These are phyloP conservation scores for Lagria hirta DNA, from an alignment of 2,888 invertebrate species.

Conservation along the genomic window DNA sequence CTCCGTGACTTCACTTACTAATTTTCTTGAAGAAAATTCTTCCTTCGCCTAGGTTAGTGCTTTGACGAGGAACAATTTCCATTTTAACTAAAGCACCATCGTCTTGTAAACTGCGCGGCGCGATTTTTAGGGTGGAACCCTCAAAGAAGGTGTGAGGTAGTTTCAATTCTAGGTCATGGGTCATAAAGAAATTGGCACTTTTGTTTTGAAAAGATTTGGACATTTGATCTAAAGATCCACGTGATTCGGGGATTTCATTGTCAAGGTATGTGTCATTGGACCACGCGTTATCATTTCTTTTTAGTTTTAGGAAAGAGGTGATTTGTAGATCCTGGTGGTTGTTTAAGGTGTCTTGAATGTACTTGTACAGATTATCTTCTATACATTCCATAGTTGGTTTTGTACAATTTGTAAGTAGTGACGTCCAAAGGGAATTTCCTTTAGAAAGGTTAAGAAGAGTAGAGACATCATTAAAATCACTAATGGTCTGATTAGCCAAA, in stretches of 20 bases:
- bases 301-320: slow-evolving; percentile 61
- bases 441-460: slow-evolving; percentile 42
- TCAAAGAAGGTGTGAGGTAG: slow-evolving; percentile 74
- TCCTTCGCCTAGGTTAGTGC: slow-evolving; percentile 51
- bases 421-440: slow-evolving; percentile 73
- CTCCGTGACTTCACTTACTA: slow-evolving; percentile 58
- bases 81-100: slow-evolving; percentile 75
- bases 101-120: slow-evolving; percentile 72
- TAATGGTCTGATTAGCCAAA: slow-evolving; percentile 46
- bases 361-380: slow-evolving; percentile 75
- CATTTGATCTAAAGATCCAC: slow-evolving; percentile 71
- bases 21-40: slow-evolving; percentile 71
- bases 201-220: slow-evolving; percentile 71
- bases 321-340: slow-evolving; percentile 47
- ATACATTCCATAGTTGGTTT: slow-evolving; percentile 72
- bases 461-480: slow-evolving; percentile 37
- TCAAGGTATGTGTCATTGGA: slow-evolving; percentile 54
- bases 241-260: slow-evolving; percentile 41
- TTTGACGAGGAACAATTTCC: slow-evolving; percentile 63
- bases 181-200: slow-evolving; percentile 67
- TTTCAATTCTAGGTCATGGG: slow-evolving; percentile 72
- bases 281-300: slow-evolving; percentile 43
- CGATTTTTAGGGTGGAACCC: slow-evolving; percentile 71
- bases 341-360: slow-evolving; percentile 67
- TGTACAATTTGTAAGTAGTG: slow-evolving; percentile 70